Evolutionary conservation across 2,888 invertebrate genomes (phyloP).

Genomic region (Andrena dorsata): DNA sequence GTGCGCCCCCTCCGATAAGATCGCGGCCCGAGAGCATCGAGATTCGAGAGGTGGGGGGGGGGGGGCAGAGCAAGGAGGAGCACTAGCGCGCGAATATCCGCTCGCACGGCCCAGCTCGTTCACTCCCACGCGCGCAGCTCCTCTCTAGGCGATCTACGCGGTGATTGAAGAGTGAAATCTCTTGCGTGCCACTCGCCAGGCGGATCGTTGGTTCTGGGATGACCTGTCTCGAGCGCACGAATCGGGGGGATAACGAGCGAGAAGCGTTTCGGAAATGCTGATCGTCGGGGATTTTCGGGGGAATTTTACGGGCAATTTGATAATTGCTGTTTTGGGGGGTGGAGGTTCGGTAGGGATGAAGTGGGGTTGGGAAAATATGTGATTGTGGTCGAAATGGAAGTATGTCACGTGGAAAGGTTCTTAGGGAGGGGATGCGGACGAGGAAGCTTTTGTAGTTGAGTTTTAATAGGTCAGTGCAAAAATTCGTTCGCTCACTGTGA

Average conservation of each 20-base stretch:
- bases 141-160: slow-evolving; percentile 25
- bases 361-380: too few species aligned
- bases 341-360: too few species aligned
- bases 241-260: background rate
- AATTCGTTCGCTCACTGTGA: too few species aligned
- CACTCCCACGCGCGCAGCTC: slow-evolving; percentile 21
- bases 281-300: background rate
- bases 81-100: slow-evolving; percentile 7
- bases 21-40: slow-evolving; percentile 67
- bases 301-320: too few species aligned
- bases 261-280: background rate
- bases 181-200: background rate
- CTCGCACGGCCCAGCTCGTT: background rate
- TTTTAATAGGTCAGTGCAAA: too few species aligned
- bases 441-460: too few species aligned
- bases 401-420: too few species aligned
- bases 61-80: background rate
- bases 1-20: slow-evolving; percentile 64
- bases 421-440: too few species aligned
- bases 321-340: too few species aligned
- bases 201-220: background rate
- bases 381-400: too few species aligned
- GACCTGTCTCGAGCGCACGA: background rate
- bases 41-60: slow-evolving; percentile 34
- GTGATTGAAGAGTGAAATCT: slow-evolving; percentile 10